Evolutionary conservation across 2,888 invertebrate genomes (phyloP), one percentile per base, ranked within the genome.

Genomic region (Heteromurus nitidus): DNA sequence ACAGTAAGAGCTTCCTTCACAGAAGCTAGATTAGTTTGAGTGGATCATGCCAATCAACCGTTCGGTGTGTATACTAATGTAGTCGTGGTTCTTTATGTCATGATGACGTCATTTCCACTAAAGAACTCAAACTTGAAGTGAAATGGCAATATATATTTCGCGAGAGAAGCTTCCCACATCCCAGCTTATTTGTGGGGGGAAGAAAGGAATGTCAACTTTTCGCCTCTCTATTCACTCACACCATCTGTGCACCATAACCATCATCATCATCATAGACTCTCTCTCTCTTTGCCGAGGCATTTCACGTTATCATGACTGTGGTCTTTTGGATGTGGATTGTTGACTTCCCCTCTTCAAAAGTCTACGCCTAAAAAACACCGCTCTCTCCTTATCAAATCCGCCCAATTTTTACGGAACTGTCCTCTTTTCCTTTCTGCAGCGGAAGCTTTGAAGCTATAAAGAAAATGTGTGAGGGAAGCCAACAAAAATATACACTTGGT

Each of bases 51-150:
- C 75, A 75, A 75, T 75, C 75, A 68, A 58, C 1, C 47, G 20
- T 11, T 3, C 11, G 16, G 2, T 50, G 44, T 44, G 60, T 68
- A 75, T 67, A 30, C 67, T 50, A 18, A 50, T 11, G 55, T 53
- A 74, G 47, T 24, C 65, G 11, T n/a, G n/a, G n/a, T n/a, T n/a
- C n/a, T n/a, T n/a, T n/a, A n/a, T n/a, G n/a, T n/a, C n/a, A n/a
- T n/a, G n/a, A 65, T 75, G 74, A 75, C 75, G 75, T 67, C 75
- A 75, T 75, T 68, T 70, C 36, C 20, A 31, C 70, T 55, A 55
- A 31, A 28, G 28, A 7, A 26, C 58, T 28, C 26, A n/a, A n/a
- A n/a, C n/a, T n/a, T n/a, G n/a, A n/a, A n/a, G n/a, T n/a, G n/a
- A n/a, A n/a, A n/a, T n/a, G n/a, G n/a, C n/a, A n/a, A n/a, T n/a